These are phyloP conservation scores for Ephialtes manifestator DNA, from an alignment of 2,888 invertebrate genomes.

Conservation along the genomic window DNA sequence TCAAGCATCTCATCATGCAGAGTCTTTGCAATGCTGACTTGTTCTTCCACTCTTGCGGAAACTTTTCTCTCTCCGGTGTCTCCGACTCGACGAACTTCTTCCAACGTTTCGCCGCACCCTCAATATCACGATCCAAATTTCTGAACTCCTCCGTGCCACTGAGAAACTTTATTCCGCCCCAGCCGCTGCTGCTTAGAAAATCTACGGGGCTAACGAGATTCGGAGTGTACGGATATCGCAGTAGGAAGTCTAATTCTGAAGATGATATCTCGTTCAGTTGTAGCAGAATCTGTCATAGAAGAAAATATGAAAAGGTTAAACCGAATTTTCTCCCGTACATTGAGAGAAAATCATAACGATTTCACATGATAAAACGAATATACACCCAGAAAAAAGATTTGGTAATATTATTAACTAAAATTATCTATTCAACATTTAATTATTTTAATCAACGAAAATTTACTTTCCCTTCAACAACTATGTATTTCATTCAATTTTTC, in stretches of 20 bases:
- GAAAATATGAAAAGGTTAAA: not conserved
- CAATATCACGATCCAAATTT: slow-evolving; percentile 96
- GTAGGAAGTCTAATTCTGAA: slow-evolving; percentile 94
- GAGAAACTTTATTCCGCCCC: slow-evolving; percentile 94
- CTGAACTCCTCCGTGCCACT: slow-evolving; percentile 92
- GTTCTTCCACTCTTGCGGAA: slow-evolving; percentile 98
- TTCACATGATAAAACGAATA: too few species aligned
- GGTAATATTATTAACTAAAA: too few species aligned
- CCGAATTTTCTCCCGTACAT: too few species aligned
- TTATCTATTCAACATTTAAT: too few species aligned
- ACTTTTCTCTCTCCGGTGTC: slow-evolving; percentile 96
- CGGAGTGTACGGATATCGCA: slow-evolving; percentile 93
- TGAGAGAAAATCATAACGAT: too few species aligned
- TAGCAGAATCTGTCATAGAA: slow-evolving; percentile 88
- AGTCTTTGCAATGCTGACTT: slow-evolving; percentile 94
- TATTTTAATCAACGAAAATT: too few species aligned
- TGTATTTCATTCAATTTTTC: too few species aligned
- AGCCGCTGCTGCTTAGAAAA: slow-evolving; percentile 92
- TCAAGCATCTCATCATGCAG: slow-evolving; percentile 96
- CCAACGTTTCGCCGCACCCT: slow-evolving; percentile 97
- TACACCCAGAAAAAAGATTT: too few species aligned
- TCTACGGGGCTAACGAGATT: slow-evolving; percentile 92
- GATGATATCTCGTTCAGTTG: slow-evolving; percentile 90
- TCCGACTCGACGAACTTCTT: slow-evolving; percentile 97
- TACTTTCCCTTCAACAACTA: too few species aligned